phyloP scores from a whole-genome alignment of 2,888 invertebrate species.

The Scaptomyza flava region DNA sequence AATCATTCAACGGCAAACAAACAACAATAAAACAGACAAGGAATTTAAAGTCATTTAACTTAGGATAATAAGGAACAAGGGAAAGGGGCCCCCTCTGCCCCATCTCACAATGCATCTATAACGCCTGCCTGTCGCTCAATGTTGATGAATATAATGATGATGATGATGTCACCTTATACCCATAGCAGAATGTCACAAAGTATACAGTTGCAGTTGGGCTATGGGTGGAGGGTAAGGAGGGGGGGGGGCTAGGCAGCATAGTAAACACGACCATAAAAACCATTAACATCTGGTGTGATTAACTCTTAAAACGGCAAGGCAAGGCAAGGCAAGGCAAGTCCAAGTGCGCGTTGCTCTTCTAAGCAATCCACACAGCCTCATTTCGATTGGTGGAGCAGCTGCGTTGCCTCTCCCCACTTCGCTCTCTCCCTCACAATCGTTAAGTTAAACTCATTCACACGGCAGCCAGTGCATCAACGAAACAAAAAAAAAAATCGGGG shows the following conservation, averaged over 20 bases:
- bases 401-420: background rate
- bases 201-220: conserved; percentile 12
- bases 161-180: conserved; percentile 44
- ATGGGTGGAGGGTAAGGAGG: conserved; percentile 5
- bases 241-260: conserved; percentile 16
- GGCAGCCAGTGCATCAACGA: conserved; percentile 62
- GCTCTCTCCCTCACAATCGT: background rate
- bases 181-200: conserved; percentile 13
- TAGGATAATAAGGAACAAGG: conserved; percentile 50
- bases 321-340: conserved; percentile 4
- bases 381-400: conserved; percentile 55
- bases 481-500: conserved; percentile 18
- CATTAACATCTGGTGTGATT: conserved; percentile 84
- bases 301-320: conserved; percentile 72
- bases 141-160: conserved; percentile 25
- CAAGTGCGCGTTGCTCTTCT: conserved; percentile 59
- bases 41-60: conserved; percentile 60
- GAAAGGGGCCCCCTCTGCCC: too few species aligned
- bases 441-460: conserved; percentile 70
- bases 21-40: conserved; percentile 57
- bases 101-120: background rate
- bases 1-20: conserved; percentile 74
- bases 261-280: conserved; percentile 81
- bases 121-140: conserved; percentile 37
- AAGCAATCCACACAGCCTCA: conserved; percentile 48